phyloP scores from a whole-genome alignment of 64 coral and sea anemone species.

The Orbicella faveolata region DNA sequence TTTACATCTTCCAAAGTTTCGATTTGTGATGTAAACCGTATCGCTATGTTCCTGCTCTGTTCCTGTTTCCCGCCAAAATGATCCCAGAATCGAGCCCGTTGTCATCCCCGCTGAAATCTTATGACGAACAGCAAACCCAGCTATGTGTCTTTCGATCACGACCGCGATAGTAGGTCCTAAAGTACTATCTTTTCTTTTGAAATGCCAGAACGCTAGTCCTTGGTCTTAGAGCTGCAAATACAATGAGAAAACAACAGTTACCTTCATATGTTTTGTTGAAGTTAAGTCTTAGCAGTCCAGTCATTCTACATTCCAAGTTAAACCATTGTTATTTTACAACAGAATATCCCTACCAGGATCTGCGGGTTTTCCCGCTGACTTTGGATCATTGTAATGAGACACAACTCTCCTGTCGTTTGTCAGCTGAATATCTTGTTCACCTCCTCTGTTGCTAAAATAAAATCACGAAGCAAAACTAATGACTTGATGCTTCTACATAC shows the following conservation, averaged over 20 bases:
- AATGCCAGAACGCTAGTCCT: slow-evolving; percentile 72
- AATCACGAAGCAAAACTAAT: background rate
- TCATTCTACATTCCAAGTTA: background rate
- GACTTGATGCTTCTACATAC: too few relatives aligned
- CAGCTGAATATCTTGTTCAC: slow-evolving; percentile 85
- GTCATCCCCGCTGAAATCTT: too few relatives aligned
- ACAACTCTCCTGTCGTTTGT: slow-evolving; percentile 86
- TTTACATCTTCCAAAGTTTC: too few relatives aligned
- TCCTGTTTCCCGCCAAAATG: too few relatives aligned
- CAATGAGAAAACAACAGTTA: background rate
- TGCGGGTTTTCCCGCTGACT: slow-evolving; percentile 62
- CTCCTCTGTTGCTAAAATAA: slow-evolving; percentile 23
- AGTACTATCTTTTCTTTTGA: slow-evolving; percentile 24
- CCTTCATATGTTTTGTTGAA: background rate
- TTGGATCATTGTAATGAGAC: slow-evolving; percentile 67
- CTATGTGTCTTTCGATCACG: too few relatives aligned
- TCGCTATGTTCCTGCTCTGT: too few relatives aligned
- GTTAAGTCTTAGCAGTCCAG: background rate
- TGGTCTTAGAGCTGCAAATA: slow-evolving; percentile 71
- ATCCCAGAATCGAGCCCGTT: too few relatives aligned
- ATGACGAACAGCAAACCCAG: too few relatives aligned
- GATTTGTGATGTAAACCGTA: too few relatives aligned
- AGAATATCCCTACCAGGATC: slow-evolving; percentile 68
- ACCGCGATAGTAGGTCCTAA: too few relatives aligned
- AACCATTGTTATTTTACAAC: background rate